A percentile compares a stretch with the other conserved stretches of the same genome.
Conservation (phyloP, 2,888 invertebrate species). For the Ligdia adustata region DNA sequence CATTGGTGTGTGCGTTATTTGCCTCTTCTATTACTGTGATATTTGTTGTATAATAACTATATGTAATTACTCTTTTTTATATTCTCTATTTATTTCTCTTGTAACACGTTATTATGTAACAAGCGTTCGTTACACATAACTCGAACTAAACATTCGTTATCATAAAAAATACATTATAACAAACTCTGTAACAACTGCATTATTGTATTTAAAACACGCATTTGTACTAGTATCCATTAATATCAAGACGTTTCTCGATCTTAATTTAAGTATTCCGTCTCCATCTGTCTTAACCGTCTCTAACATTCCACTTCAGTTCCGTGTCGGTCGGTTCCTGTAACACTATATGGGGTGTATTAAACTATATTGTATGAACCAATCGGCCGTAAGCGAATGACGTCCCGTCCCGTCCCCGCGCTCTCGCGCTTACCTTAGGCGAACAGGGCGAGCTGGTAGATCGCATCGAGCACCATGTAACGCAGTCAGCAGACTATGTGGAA, state of each 20-base stretch:
- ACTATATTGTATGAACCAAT: conserved; percentile 75
- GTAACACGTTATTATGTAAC: conserved; percentile 63
- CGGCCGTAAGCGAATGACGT: conserved; percentile 60
- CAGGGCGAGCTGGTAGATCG: conserved; percentile 98
- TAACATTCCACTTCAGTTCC: conserved; percentile 61
- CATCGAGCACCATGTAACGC: conserved; percentile 96
- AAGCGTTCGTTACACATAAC: conserved; percentile 56
- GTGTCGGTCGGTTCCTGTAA: conserved; percentile 66
- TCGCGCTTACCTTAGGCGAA: conserved; percentile 62
- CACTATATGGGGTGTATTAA: conserved; percentile 49
- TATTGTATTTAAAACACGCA: conserved; percentile 48
- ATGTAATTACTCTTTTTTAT: conserved; percentile 10
- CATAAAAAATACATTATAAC: conserved; percentile 30
- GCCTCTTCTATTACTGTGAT: conserved; percentile 70
- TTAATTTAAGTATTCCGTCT: conserved; percentile 36
- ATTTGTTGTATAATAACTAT: conserved; percentile 67
- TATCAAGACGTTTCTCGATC: conserved; percentile 37
- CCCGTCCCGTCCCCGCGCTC: conserved; percentile 67
- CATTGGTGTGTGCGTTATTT: conserved; percentile 82
- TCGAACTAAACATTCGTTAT: conserved; percentile 38
- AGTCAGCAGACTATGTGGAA: conserved; percentile 93
- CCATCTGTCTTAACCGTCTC: conserved; percentile 39
- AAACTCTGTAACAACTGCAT: conserved; percentile 39
- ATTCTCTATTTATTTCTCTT: conserved; percentile 28
- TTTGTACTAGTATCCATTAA: conserved; percentile 29